Conservation (phyloP, 1,140 invertebrate species). For the Eupeodes corollae region DNA sequence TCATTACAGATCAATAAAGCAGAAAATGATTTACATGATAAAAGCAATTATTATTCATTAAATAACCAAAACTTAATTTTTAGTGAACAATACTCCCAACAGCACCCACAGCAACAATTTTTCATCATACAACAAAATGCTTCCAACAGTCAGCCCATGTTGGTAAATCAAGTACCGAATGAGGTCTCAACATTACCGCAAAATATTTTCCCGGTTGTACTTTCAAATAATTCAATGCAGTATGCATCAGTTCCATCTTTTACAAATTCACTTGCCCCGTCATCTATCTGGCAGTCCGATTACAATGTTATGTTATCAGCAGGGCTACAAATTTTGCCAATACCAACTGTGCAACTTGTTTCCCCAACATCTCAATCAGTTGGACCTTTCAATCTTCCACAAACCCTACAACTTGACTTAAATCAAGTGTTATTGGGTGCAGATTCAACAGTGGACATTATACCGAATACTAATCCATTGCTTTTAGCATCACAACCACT, state of each 20-base stretch:
- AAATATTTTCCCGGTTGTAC: slow-evolving; percentile 33
- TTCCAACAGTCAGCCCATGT: slow-evolving; percentile 18
- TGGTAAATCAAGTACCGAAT: slow-evolving; percentile 18
- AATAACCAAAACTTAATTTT: too few relatives aligned
- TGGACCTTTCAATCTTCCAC: slow-evolving; percentile 53
- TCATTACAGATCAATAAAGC: too few relatives aligned
- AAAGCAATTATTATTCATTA: too few relatives aligned
- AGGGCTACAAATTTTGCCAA: slow-evolving; percentile 19
- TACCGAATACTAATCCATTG: slow-evolving; percentile 54
- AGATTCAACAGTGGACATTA: slow-evolving; percentile 56
- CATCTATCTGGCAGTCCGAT: slow-evolving; percentile 30
- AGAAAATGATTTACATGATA: too few relatives aligned
- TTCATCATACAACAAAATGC: slow-evolving; percentile 9
- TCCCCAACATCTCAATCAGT: slow-evolving; percentile 19
- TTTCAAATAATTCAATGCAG: slow-evolving; percentile 25
- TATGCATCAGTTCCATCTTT: slow-evolving; percentile 9
- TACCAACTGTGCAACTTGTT: slow-evolving; percentile 15
- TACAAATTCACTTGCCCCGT: slow-evolving; percentile 10
- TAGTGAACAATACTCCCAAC: not conserved
- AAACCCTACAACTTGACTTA: slow-evolving; percentile 40
- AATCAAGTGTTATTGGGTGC: slow-evolving; percentile 50
- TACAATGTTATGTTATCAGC: slow-evolving; percentile 28
- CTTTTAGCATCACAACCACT: slow-evolving; percentile 59
- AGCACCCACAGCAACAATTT: slow-evolving; percentile 20
- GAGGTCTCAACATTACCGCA: slow-evolving; percentile 6